Percentiles rank a stretch among this genome's conserved stretches.
Evolutionary conservation across 2,113 vertebrate genomes (phyloP).

Genomic region (Naja naja): DNA sequence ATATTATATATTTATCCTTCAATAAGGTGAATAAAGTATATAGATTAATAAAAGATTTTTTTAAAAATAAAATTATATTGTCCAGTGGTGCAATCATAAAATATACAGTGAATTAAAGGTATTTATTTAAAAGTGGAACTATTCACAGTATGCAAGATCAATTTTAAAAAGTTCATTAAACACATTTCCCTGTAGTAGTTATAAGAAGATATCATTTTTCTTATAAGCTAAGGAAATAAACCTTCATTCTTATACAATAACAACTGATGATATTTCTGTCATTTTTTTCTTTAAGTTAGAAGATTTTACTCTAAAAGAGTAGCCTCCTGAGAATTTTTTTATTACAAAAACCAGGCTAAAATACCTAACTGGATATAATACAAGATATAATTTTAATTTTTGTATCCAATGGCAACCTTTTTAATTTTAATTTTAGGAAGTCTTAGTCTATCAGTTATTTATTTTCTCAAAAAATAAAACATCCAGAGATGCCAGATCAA

Average conservation of each 20-base stretch:
- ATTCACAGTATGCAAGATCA: not conserved
- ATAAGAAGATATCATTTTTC: not conserved
- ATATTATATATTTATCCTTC: not conserved
- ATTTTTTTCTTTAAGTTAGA: not conserved
- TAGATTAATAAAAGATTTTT: not conserved
- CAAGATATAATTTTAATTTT: not conserved
- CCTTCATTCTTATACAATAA: not conserved
- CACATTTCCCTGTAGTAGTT: not conserved
- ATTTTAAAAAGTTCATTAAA: not conserved
- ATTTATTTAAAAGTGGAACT: not conserved
- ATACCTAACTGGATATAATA: not conserved
- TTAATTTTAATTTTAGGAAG: not conserved
- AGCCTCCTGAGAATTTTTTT: not conserved
- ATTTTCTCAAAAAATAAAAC: rapidly evolving
- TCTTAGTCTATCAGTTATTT: not conserved
- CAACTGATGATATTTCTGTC: not conserved
- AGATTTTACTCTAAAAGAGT: not conserved
- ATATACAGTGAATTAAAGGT: not conserved
- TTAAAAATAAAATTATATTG: not conserved
- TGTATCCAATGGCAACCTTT: not conserved
- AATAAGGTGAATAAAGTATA: too few relatives aligned
- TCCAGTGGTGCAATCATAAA: not conserved
- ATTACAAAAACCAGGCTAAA: not conserved
- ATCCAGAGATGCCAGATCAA: constrained; percentile 3
- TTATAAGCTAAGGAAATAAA: not conserved